Percentiles rank a stretch among this genome's conserved stretches.
phyloP scores from a whole-genome alignment of 2,797 vertebrate genomes.

The Malurus splendens region DNA sequence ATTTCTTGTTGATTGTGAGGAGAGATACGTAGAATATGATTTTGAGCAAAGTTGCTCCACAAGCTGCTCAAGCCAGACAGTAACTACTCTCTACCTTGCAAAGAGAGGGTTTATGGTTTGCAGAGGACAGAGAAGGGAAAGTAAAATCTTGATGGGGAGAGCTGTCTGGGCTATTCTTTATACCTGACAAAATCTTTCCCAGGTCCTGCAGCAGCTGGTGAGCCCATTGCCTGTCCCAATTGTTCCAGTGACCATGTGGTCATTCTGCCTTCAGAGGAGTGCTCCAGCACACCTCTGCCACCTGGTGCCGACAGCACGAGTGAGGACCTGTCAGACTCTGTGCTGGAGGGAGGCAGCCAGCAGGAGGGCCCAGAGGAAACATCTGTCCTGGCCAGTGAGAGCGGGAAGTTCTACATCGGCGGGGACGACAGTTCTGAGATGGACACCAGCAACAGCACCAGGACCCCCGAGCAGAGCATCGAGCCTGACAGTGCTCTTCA shows the following conservation, averaged over 20 bases:
- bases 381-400: not conserved
- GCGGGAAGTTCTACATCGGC: conserved; percentile 19
- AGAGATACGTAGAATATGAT: not conserved
- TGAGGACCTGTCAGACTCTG: conserved; percentile 36
- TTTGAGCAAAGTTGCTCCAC: not conserved
- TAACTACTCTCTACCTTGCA: not conserved
- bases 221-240: conserved; percentile 71
- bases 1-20: not conserved
- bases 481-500: not conserved
- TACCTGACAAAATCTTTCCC: not conserved
- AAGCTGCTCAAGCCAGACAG: not conserved
- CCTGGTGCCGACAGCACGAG: not conserved
- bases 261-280: conserved; percentile 68
- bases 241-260: conserved; percentile 90
- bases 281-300: not conserved
- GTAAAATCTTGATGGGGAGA: not conserved
- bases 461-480: not conserved
- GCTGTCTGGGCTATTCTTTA: not conserved
- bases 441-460: conserved; percentile 33
- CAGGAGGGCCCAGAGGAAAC: conserved; percentile 21
- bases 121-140: not conserved
- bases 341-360: conserved; percentile 37
- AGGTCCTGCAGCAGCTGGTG: not conserved
- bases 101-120: not conserved
- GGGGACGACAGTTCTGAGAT: conserved; percentile 27